Evolutionary conservation across 2,888 invertebrate genomes (phyloP).

Genomic region (Drosophila meridiana): DNA sequence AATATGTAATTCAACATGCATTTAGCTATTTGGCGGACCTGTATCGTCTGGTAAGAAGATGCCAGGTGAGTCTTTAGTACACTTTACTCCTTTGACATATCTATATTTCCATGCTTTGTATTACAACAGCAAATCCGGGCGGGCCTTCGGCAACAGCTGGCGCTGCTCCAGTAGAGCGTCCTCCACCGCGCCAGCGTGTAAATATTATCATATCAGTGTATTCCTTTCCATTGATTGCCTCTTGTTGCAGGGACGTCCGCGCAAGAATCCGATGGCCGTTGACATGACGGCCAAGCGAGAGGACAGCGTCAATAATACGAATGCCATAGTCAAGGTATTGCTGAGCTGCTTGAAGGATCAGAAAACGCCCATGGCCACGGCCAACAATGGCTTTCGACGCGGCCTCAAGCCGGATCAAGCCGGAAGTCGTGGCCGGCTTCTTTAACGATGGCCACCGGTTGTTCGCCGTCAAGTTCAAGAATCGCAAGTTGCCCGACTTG

Average conservation of each 20-base stretch:
- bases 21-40: no score
- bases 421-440: slow-evolving; percentile 1
- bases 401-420: slow-evolving; percentile 19
- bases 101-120: background rate
- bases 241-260: slow-evolving; percentile 9
- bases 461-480: slow-evolving; percentile 23
- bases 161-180: background rate
- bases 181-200: slow-evolving; percentile 7
- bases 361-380: background rate
- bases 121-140: background rate
- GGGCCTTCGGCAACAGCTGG: no score
- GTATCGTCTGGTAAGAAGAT: no score
- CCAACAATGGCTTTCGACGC: slow-evolving; percentile 26
- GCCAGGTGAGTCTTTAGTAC: no score
- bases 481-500: slow-evolving; percentile 32
- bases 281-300: background rate
- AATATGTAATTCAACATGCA: no score
- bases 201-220: background rate
- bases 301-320: background rate
- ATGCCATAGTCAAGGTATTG: slow-evolving; percentile 3
- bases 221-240: no score
- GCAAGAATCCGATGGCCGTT: background rate
- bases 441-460: fast-evolving
- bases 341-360: background rate
- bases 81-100: background rate